Evolutionary conservation across 2,113 vertebrate genomes (phyloP).

Genomic region (Xenus cinereus): DNA sequence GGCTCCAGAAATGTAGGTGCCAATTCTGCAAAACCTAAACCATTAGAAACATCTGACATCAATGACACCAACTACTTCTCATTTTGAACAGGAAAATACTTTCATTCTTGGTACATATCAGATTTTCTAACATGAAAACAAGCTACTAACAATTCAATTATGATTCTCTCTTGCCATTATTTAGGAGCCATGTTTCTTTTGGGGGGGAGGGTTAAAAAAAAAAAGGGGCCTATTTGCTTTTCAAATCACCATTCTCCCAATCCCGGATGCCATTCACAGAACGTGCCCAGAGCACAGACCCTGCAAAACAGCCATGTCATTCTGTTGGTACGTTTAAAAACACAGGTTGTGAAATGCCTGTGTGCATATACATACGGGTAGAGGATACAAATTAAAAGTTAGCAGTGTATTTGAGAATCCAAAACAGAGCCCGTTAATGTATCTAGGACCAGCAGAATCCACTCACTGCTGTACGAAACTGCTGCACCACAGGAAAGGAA

Average conservation of each 20-base stretch:
- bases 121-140: neutral
- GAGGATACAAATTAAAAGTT: neutral
- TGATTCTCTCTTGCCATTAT: neutral
- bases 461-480: neutral
- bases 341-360: neutral
- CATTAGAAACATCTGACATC: neutral
- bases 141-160: neutral
- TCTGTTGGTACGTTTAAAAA: neutral
- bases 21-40: neutral
- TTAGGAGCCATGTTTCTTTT: neutral
- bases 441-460: neutral
- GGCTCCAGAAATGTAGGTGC: neutral
- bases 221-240: neutral
- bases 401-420: neutral
- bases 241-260: neutral
- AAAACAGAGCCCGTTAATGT: neutral
- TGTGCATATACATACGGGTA: accelerated
- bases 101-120: neutral
- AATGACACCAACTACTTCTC: neutral
- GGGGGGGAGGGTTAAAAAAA: neutral
- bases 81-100: neutral
- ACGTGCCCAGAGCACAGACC: too few species aligned
- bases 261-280: neutral
- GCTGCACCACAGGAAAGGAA: neutral
- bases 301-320: neutral